Base-by-base conservation (phyloP, 1,140 invertebrate species). In the Drosophila kohkoa region DNA sequence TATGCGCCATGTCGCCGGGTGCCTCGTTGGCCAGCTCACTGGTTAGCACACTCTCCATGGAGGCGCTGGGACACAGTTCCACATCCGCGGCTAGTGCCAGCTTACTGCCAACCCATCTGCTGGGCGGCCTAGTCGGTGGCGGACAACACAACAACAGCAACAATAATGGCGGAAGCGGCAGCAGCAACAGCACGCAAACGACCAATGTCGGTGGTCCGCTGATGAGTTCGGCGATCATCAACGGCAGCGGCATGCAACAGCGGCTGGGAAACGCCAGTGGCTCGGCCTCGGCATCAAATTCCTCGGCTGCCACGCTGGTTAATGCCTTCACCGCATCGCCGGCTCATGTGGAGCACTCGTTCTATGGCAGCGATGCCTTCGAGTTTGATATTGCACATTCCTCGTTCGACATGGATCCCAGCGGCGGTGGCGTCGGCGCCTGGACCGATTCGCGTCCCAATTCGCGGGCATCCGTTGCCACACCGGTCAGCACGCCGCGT, bases 151-250 rank as follows among this genome's bases (percentile, higher is more conserved):
- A 64, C 63, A 66, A 20, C 49, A 74, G 68, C 62, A 82, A 55
- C 11, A 91, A 75, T n/a, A 95, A 95, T 86, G 95, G 95, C 8
- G 95, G 94, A 79, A 20, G 59, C 8, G 64, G 67, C 1, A 55
- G 49, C 49, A 65, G 48, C n/a, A 81, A 58, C 64, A 79, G 66
- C 62, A 82, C 86, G 6, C 89, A 91, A 54, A 83, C 90, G 7
- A 87, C 81, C 1, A 92, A 77, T 92, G 51, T 95, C 32, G 95
- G 95, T 38, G 95, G 95, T 0, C 95, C 95, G 0, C 90, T 95
- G 32, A 95, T 96, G 94, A 94, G 94, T 6, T 95, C 95, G 32
- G 94, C 95, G 20, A 94, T 95, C 38, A 93, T 95, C 13, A 96
- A 96, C 85, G 95, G 95, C 7, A 95, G 95, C 81, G 95, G 90